A percentile compares a stretch with the other conserved stretches of the same genome.
Conservation (phyloP, 2,888 invertebrate species). For the Eristalis tenax region DNA sequence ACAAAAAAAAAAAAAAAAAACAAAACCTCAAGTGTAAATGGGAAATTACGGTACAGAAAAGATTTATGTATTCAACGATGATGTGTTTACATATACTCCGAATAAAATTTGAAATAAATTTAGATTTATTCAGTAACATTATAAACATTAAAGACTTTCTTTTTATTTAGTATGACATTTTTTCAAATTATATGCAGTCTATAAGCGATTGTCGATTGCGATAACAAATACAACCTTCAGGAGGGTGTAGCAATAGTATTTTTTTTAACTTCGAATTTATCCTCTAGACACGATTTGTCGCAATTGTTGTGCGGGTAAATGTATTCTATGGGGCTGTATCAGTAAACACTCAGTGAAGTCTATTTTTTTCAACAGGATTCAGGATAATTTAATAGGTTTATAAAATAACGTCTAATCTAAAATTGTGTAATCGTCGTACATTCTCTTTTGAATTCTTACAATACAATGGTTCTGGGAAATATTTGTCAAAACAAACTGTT, state of each 20-base stretch:
- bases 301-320: slow-evolving; percentile 46
- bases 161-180: background rate
- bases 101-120: background rate
- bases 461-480: background rate
- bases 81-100: background rate
- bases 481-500: no score
- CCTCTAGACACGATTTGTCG: slow-evolving; percentile 8
- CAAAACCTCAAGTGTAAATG: background rate
- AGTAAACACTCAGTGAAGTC: slow-evolving; percentile 44
- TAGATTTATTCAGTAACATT: background rate
- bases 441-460: background rate
- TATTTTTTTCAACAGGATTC: slow-evolving; percentile 21
- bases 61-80: background rate
- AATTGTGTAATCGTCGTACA: background rate
- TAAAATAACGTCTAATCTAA: background rate
- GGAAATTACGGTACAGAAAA: slow-evolving; percentile 55
- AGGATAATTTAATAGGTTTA: background rate
- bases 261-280: background rate
- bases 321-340: slow-evolving; percentile 45
- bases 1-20: no score
- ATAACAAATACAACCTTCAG: background rate
- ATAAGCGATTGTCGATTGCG: background rate
- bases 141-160: background rate
- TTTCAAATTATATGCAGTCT: background rate
- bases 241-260: background rate